A percentile compares a stretch with the other conserved stretches of the same genome.
phyloP scores from a whole-genome alignment of 1,140 invertebrate species.

The Amyelois transitella region DNA sequence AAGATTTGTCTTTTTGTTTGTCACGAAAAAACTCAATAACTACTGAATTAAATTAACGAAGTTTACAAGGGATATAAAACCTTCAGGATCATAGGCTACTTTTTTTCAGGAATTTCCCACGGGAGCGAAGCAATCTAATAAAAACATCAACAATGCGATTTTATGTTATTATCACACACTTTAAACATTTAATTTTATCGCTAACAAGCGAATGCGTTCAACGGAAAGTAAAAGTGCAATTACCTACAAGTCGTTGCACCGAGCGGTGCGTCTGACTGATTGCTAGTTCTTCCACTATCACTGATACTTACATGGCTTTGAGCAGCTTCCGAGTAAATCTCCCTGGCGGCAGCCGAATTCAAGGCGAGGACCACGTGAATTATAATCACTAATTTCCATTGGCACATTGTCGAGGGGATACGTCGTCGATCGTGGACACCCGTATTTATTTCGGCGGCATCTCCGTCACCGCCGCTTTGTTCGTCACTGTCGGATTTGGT shows the following conservation, averaged over 20 bases:
- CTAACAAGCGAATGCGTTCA: slow-evolving; percentile 36
- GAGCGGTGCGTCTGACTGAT: slow-evolving; percentile 32
- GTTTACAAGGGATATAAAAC: too few species aligned
- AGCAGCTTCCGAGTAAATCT: slow-evolving; percentile 39
- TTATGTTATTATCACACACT: slow-evolving; percentile 5
- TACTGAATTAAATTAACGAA: too few species aligned
- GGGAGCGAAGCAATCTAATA: background rate
- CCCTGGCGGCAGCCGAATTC: slow-evolving; percentile 27
- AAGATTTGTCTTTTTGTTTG: too few species aligned
- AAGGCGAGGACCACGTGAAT: slow-evolving; percentile 49
- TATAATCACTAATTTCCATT: slow-evolving; percentile 62
- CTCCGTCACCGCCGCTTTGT: slow-evolving; percentile 35
- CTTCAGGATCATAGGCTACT: too few species aligned
- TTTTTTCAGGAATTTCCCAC: too few species aligned
- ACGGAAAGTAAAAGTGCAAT: slow-evolving; percentile 64
- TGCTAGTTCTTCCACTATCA: slow-evolving; percentile 10
- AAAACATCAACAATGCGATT: background rate
- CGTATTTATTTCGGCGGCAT: slow-evolving; percentile 66
- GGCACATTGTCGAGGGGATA: slow-evolving; percentile 56
- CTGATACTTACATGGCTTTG: slow-evolving; percentile 58
- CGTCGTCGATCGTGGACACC: slow-evolving; percentile 27
- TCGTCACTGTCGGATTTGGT: slow-evolving; percentile 44
- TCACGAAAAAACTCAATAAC: too few species aligned
- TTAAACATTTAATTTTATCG: too few species aligned
- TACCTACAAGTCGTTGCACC: slow-evolving; percentile 45